These are phyloP conservation scores for Formica aserva DNA, from an alignment of 2,888 invertebrate species.

Conservation along the genomic window DNA sequence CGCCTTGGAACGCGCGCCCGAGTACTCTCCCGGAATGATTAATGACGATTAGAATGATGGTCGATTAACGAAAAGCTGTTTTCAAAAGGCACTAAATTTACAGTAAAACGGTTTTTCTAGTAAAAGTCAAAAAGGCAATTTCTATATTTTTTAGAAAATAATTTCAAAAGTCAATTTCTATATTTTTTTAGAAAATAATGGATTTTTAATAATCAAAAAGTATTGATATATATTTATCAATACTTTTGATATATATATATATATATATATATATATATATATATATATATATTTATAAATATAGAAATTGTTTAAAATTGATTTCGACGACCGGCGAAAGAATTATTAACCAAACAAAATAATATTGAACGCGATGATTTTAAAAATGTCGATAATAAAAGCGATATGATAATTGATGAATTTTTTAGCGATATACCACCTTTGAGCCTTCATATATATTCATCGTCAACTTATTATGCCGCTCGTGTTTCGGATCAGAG, in stretches of 20 bases:
- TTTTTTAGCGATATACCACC: conserved; percentile 33
- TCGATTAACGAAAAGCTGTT: conserved; percentile 3
- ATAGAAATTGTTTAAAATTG: neutral
- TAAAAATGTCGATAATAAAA: neutral
- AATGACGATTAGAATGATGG: conserved; percentile 43
- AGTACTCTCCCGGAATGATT: conserved; percentile 39
- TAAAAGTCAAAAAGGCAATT: neutral
- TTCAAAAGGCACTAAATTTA: neutral
- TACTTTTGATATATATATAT: too few relatives aligned
- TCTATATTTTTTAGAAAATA: neutral
- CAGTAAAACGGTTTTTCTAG: neutral
- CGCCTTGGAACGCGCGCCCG: conserved; percentile 55
- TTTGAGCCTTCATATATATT: conserved; percentile 40
- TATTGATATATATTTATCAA: too few relatives aligned
- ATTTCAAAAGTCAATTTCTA: too few relatives aligned
- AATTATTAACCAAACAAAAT: neutral
- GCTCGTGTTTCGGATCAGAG: conserved; percentile 37
- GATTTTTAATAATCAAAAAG: too few relatives aligned
- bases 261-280: too few relatives aligned
- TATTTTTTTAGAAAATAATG: too few relatives aligned
- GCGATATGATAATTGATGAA: conserved; percentile 1
- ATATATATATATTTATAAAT: too few relatives aligned
- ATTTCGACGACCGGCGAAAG: neutral
- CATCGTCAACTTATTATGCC: conserved; percentile 42
- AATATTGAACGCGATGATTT: neutral